These are phyloP conservation scores for Scaptomyza tumidula DNA, from an alignment of 2,888 invertebrate species.

Conservation along the genomic window DNA sequence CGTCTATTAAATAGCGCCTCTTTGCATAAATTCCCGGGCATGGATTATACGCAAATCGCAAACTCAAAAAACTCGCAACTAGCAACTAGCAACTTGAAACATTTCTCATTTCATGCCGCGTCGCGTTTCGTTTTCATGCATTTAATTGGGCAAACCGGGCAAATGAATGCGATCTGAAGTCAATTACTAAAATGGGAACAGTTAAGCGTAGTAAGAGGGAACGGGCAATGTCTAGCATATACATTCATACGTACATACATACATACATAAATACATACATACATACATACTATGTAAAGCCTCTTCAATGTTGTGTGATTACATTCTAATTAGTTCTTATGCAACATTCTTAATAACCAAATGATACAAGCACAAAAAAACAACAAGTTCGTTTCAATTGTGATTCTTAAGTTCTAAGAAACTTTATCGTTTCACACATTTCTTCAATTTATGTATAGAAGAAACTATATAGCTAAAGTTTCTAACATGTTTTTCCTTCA, in stretches of 20 bases:
- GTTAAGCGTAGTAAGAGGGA: no score
- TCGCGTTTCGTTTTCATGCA: slow-evolving; percentile 64
- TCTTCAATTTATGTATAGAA: no score
- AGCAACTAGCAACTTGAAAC: slow-evolving; percentile 16
- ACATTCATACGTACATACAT: no score
- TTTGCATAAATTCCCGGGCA: slow-evolving; percentile 65
- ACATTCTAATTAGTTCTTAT: slow-evolving; percentile 60
- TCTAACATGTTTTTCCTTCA: no score
- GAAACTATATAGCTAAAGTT: no score
- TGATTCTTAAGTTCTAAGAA: no score
- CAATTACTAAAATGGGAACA: background rate
- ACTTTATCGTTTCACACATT: no score
- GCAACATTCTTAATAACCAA: slow-evolving; percentile 60
- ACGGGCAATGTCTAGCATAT: no score
- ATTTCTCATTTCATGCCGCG: slow-evolving; percentile 33
- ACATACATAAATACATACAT: no score
- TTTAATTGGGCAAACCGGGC: slow-evolving; percentile 56
- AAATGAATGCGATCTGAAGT: slow-evolving; percentile 4
- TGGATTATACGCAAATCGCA: slow-evolving; percentile 76
- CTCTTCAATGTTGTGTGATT: slow-evolving; percentile 42
- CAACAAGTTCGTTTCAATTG: no score
- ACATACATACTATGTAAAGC: no score
- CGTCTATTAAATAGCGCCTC: slow-evolving; percentile 38
- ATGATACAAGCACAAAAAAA: slow-evolving; percentile 42
- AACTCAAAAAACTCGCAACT: slow-evolving; percentile 32